Evolutionary conservation across 35 echinoderm and acorn worm species (phyloP).

Genomic region (Lytechinus pictus): DNA sequence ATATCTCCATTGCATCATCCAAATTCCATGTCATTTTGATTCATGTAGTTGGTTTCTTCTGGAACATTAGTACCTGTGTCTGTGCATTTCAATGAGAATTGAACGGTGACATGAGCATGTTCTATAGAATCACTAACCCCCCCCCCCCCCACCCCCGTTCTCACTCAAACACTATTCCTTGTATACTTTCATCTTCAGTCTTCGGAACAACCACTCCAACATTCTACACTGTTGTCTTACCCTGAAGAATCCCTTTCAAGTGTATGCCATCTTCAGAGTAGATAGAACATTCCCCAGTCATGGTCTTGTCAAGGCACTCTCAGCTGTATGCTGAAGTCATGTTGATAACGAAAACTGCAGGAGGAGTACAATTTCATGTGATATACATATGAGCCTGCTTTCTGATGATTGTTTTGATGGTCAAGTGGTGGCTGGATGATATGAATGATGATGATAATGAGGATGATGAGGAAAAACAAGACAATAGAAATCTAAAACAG

Average conservation of each 20-base stretch:
- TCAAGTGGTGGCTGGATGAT: no score
- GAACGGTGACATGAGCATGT: neutral
- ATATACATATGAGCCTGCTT: neutral
- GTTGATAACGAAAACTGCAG: neutral
- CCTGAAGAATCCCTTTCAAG: neutral
- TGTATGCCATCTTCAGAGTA: neutral
- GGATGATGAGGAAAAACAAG: no score
- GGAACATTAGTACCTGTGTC: neutral
- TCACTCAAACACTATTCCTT: neutral
- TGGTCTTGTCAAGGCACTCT: neutral
- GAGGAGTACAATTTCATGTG: neutral
- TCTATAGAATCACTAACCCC: neutral
- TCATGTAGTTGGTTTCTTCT: no score
- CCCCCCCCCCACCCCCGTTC: neutral
- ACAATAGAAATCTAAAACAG: no score
- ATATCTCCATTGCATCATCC: neutral
- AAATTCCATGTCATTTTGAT: neutral
- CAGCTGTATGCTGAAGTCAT: neutral
- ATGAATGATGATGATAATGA: no score
- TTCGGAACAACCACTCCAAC: neutral
- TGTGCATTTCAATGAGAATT: neutral
- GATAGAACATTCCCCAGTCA: neutral
- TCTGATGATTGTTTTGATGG: no score
- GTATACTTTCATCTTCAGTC: neutral
- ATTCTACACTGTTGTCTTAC: neutral